These are phyloP conservation scores for Neodiprion pinetum DNA, from an alignment of 1,140 invertebrate genomes.

Conservation along the genomic window DNA sequence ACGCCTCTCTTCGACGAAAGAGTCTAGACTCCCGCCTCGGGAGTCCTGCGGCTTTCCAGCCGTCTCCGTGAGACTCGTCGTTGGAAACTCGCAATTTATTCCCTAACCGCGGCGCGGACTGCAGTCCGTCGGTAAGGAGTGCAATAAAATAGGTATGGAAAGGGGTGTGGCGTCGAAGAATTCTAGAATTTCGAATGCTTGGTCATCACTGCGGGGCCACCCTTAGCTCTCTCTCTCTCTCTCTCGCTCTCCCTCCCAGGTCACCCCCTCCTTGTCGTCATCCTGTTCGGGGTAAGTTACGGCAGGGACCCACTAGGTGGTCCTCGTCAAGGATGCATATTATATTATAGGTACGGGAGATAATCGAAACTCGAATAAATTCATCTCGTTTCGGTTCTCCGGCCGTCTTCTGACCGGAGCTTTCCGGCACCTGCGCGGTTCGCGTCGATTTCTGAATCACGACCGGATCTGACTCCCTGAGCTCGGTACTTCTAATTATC, in stretches of 20 bases:
- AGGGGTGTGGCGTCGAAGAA: constrained; percentile 9
- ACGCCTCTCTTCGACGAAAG: constrained; percentile 17
- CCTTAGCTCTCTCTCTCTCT: constrained; percentile 16
- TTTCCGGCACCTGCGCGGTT: neutral
- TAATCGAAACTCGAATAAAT: constrained; percentile 56
- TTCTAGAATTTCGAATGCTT: constrained; percentile 4
- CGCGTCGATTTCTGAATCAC: neutral
- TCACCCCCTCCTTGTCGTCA: constrained; percentile 23
- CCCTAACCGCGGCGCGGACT: neutral
- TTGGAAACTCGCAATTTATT: neutral
- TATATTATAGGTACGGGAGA: constrained; percentile 39
- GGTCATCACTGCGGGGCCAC: constrained; percentile 5
- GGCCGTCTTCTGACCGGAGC: neutral
- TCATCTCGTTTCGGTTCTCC: constrained; percentile 34
- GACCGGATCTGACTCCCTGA: too few relatives aligned
- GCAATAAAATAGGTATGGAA: constrained; percentile 10
- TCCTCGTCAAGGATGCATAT: constrained; percentile 41
- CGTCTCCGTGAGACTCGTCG: neutral
- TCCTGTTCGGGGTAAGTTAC: constrained; percentile 38
- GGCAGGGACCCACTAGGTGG: constrained; percentile 47
- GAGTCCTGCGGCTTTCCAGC: neutral
- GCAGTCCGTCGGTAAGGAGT: neutral
- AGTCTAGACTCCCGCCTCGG: neutral
- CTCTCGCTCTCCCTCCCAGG: constrained; percentile 23
- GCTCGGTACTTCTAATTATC: neutral